phyloP scores from a whole-genome alignment of 2,888 invertebrate genomes.

The Lysandra bellargus region DNA sequence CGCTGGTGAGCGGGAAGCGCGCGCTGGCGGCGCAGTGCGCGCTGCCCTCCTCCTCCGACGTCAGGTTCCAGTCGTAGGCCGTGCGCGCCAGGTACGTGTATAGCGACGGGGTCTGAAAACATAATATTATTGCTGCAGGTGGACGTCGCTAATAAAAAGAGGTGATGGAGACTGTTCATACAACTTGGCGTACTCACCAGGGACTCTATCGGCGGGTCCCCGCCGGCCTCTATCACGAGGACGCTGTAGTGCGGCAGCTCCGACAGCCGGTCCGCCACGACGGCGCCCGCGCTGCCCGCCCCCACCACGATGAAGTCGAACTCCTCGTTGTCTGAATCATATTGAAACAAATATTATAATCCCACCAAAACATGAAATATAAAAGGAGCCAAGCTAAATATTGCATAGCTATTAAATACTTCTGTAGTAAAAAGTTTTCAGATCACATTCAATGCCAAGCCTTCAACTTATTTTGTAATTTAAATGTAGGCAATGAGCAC shows the following conservation, averaged over 20 bases:
- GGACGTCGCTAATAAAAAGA: background rate
- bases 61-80: constrained; percentile 43
- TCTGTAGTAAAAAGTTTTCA: no score
- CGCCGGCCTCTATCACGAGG: constrained; percentile 48
- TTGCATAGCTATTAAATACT: no score
- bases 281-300: constrained; percentile 49
- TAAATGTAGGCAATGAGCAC: no score
- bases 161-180: background rate
- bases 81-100: constrained; percentile 44
- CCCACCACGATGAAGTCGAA: constrained; percentile 53
- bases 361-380: no score
- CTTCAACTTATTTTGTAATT: no score
- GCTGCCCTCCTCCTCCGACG: constrained; percentile 39
- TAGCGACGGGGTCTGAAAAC: constrained; percentile 47
- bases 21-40: constrained; percentile 26
- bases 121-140: background rate
- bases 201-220: constrained; percentile 44
- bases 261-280: constrained; percentile 46
- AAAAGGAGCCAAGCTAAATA: no score
- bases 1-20: constrained; percentile 42
- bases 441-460: no score
- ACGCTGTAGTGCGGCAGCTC: constrained; percentile 40
- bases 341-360: no score
- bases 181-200: constrained; percentile 38
- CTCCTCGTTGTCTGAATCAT: constrained; percentile 32